These are phyloP conservation scores for Pipistrellus nathusii DNA, from an alignment of 2,797 vertebrate genomes.

Conservation along the genomic window DNA sequence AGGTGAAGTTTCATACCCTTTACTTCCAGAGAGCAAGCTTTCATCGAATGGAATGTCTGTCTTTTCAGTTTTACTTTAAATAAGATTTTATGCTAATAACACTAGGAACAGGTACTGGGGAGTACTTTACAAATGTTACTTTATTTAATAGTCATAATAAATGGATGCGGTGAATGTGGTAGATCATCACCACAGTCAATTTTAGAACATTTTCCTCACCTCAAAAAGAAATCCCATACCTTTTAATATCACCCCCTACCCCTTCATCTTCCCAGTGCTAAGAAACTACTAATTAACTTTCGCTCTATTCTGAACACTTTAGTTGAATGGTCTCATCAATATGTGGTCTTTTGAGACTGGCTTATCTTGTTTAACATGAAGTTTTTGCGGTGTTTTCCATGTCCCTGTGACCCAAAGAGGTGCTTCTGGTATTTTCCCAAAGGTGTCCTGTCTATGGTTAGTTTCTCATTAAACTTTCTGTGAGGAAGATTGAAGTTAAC, in stretches of 20 bases:
- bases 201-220: not conserved
- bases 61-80: not conserved
- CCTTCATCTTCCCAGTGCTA: not conserved
- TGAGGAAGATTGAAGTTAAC: too few relatives aligned
- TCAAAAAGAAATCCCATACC: not conserved
- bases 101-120: not conserved
- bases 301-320: not conserved
- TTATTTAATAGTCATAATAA: not conserved
- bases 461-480: too few relatives aligned
- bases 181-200: not conserved
- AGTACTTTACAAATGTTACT: not conserved
- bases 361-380: too few relatives aligned
- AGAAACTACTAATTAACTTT: not conserved
- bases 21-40: not conserved
- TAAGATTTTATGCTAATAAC: not conserved
- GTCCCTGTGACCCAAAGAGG: too few relatives aligned
- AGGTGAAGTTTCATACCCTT: not conserved
- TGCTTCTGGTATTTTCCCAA: too few relatives aligned
- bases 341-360: not conserved
- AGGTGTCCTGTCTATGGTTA: too few relatives aligned
- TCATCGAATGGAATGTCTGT: slow-evolving; percentile 12
- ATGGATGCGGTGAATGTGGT: not conserved
- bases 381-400: too few relatives aligned
- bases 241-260: not conserved
- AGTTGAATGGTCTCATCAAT: not conserved